phyloP scores from a whole-genome alignment of 2,888 invertebrate species.

The Drosophila robusta region DNA sequence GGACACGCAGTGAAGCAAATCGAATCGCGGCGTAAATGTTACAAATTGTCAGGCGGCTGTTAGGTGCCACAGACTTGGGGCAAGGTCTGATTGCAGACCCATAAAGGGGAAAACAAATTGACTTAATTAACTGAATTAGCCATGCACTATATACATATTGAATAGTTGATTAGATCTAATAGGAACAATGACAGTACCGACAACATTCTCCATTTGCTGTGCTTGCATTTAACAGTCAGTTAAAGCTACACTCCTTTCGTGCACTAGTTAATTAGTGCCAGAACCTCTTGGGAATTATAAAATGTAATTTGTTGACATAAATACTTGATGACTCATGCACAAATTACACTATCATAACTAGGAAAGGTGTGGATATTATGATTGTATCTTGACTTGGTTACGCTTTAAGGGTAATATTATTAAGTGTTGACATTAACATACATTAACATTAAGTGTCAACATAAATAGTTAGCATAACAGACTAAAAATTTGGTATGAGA shows the following conservation, averaged over 20 bases:
- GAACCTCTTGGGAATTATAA: conserved; percentile 27
- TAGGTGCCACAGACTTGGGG: not conserved
- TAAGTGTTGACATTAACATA: no score
- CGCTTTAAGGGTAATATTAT: not conserved
- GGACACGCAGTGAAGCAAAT: conserved; percentile 38
- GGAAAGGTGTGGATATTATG: no score
- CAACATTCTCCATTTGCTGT: conserved; percentile 5
- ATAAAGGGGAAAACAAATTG: conserved; percentile 34
- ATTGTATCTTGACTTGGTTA: not conserved
- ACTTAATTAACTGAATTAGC: conserved; percentile 37
- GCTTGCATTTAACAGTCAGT: conserved; percentile 5
- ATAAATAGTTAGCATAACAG: no score
- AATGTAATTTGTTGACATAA: conserved; percentile 19
- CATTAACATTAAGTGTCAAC: no score
- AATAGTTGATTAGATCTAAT: conserved; percentile 7
- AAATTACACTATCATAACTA: not conserved
- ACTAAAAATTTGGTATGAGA: no score
- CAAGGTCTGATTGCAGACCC: conserved; percentile 16
- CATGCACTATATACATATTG: conserved; percentile 4
- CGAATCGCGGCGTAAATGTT: conserved; percentile 31
- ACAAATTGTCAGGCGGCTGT: conserved; percentile 36
- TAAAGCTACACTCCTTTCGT: conserved; percentile 6
- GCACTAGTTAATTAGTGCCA: conserved; percentile 22
- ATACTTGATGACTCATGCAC: conserved; percentile 27
- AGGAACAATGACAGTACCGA: not conserved